Percentiles rank a stretch among this genome's conserved stretches.
These are phyloP conservation scores for Microcebus murinus DNA, from an alignment of 2,113 vertebrate species.

Conservation along the genomic window DNA sequence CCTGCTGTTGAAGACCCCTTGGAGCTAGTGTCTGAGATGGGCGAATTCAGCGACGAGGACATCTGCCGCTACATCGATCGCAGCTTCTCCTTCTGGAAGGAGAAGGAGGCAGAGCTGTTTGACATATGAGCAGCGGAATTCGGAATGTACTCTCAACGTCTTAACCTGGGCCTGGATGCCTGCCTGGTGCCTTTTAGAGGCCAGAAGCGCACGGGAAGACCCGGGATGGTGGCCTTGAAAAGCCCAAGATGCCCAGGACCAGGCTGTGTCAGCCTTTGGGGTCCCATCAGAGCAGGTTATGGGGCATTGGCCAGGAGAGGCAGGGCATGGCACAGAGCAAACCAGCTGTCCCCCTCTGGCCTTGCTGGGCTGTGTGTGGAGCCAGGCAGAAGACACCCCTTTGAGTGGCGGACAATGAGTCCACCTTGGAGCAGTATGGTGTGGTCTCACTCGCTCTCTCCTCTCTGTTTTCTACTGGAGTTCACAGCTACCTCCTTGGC, in stretches of 20 bases:
- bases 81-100: conserved; percentile 99
- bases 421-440: not conserved
- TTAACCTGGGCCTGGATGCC: not conserved
- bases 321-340: not conserved
- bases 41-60: conserved; percentile 96
- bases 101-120: conserved; percentile 95
- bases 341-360: not conserved
- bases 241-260: not conserved
- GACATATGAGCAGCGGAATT: conserved; percentile 87
- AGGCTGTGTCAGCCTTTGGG: not conserved
- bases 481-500: not conserved
- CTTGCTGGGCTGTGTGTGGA: not conserved
- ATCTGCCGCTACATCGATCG: conserved; percentile 96
- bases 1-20: conserved; percentile 81
- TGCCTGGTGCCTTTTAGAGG: not conserved
- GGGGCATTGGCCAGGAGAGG: not conserved
- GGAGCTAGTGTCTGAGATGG: conserved; percentile 92
- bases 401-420: not conserved
- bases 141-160: not conserved
- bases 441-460: not conserved
- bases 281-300: not conserved
- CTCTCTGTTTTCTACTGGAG: not conserved
- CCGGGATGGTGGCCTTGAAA: not conserved
- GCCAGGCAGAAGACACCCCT: not conserved
- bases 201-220: not conserved